Base-by-base conservation (phyloP, 1,140 invertebrate genomes). In the Paracyclopina nana region DNA sequence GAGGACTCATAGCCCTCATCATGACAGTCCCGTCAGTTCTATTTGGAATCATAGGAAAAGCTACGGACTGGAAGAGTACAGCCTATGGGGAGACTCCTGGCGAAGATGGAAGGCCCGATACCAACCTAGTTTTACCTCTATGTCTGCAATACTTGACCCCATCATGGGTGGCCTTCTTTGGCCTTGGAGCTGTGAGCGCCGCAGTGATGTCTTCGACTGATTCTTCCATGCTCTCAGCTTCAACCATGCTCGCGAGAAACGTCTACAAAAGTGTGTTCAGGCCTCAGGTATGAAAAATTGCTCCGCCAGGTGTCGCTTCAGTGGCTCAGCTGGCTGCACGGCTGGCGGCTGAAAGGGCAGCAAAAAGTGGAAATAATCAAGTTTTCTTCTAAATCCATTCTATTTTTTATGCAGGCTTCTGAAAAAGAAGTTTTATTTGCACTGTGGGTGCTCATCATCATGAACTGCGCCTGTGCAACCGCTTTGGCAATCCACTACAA, bases 171-270 rank as follows among this genome's bases (percentile, higher is more conserved):
- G 84, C 90, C 3, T 96, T 96, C 70, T 83, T 97, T 61, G 92
- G 91, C 1, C 70, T 97, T 52, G 92, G 92, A 0, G 91, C 92
- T 14, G 87, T 97, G 3, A 95, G 88, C 0, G 91, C 91, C 2
- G 90, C 91, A 8, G 90, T 95, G 22, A 95, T 96, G 91, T 95
- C 88, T 25, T 96, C 91, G 3, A 90, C 91, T 0, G 92, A 97
- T 64, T 97, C 91, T 31, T 94, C 88, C 54, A 84, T 97, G 25
- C 72, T 97, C 8, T 92, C 87, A 16, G 91, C 92, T 2, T 84
- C 84, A 54, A 92, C 88, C 14, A 96, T 97, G 91, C 96, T 96
- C 64, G 88, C 92, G 45, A 76, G 88, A 61, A 97, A 97, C 64
- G 82, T 97, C 53, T 96, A 95, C 72, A 91, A 88, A 68, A 72